These are phyloP conservation scores for Colistium nudipinnis DNA, from an alignment of 2,113 vertebrate genomes.

Conservation along the genomic window DNA sequence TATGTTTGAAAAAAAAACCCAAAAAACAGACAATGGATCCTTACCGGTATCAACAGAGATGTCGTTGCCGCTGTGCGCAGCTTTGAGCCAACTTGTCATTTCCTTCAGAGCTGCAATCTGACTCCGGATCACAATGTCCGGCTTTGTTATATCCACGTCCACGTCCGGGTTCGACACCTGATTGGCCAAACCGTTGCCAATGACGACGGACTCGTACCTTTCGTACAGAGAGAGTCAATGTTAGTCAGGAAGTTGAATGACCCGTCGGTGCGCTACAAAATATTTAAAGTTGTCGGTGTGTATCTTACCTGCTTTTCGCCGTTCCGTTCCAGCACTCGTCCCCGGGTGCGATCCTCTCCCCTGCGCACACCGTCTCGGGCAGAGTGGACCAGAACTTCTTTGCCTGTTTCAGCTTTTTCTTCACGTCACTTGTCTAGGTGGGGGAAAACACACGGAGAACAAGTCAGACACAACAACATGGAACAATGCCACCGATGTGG, in stretches of 20 bases:
- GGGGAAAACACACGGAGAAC: not conserved
- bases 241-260: not conserved
- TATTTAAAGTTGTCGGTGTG: not conserved
- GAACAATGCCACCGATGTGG: not conserved
- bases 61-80: slow-evolving; percentile 91
- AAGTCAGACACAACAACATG: not conserved
- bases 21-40: slow-evolving; percentile 28
- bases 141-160: slow-evolving; percentile 93
- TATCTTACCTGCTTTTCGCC: slow-evolving; percentile 91
- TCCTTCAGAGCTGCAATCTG: slow-evolving; percentile 91
- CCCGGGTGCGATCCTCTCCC: slow-evolving; percentile 86
- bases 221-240: not conserved
- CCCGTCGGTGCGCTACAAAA: not conserved
- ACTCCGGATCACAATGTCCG: slow-evolving; percentile 89
- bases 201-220: slow-evolving; percentile 93
- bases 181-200: slow-evolving; percentile 92
- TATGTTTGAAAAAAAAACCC: not conserved
- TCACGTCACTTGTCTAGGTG: slow-evolving; percentile 90
- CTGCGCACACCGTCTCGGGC: slow-evolving; percentile 89
- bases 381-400: slow-evolving; percentile 99
- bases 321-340: slow-evolving; percentile 91
- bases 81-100: slow-evolving; percentile 94
- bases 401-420: slow-evolving; percentile 93
- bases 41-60: slow-evolving; percentile 89
- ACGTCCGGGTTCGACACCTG: slow-evolving; percentile 96